Conservation (phyloP, 37 sponge, comb jelly and placozoan species). For the Hexactinellida sp. region DNA sequence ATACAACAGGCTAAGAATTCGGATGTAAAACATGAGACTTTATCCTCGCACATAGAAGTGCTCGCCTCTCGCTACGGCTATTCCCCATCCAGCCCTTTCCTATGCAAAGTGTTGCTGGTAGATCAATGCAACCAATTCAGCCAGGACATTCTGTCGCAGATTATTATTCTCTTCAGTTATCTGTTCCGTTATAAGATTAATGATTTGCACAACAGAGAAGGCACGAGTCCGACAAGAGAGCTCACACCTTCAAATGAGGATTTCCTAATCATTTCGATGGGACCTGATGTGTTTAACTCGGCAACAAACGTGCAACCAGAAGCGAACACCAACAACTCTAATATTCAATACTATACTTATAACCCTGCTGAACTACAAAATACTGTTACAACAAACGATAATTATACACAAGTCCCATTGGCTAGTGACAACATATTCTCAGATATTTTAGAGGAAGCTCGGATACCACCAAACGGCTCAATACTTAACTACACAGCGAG, state of each 20-base stretch:
- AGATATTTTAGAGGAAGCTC: background rate
- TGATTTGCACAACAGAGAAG: background rate
- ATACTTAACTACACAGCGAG: background rate
- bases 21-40: background rate
- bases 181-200: background rate
- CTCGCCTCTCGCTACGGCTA: background rate
- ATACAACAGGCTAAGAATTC: background rate
- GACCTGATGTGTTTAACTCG: background rate
- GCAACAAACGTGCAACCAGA: background rate
- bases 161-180: background rate
- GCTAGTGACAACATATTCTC: background rate
- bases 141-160: background rate
- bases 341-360: background rate
- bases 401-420: background rate
- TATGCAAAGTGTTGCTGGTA: background rate
- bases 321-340: background rate
- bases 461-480: background rate
- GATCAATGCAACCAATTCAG: background rate
- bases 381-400: background rate
- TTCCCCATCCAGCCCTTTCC: background rate
- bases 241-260: background rate
- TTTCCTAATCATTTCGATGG: background rate
- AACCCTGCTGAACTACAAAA: background rate
- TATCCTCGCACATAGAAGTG: background rate
- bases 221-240: background rate